Evolutionary conservation across 2,888 invertebrate species (phyloP), one percentile per base, ranked within the genome.

Genomic region (Ennomos erosarius): DNA sequence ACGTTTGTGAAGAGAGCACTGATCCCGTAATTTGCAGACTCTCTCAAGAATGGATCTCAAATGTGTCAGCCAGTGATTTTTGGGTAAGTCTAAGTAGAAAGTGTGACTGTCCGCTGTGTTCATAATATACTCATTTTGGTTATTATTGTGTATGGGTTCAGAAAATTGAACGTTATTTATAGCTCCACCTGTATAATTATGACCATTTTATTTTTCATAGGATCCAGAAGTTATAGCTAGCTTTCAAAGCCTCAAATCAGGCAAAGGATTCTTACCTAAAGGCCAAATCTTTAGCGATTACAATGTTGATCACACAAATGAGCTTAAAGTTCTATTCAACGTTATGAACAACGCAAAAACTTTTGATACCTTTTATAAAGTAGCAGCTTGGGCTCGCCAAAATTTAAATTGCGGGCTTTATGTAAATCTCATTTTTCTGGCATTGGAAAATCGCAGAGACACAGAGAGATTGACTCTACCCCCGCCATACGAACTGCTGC

Each of bases 401-500:
- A 90, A 94, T 70, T 79, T 94, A 8, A 95, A 96, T 79, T 95
- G 95, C 67, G 93, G 94, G 16, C 75, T 95, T 62, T 96, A 94
- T 78, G 81, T 94, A 0, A 94, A 95, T 73, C 93, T 94, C 13
- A 82, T 95, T 50, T 93, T 94, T 64, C 84, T 94, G 26, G 94
- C 94, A 34, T 78, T 94, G 37, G 71, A 93, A 38, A 93, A 93
- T 62, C 94, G 95, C 61, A 85, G 81, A 44, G 95, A 95, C 62
- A 92, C 93, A 57, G 87, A 88, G 66, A 92, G 91, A 68, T 74
- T 96, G 44, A 92, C 93, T 8, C 65, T 95, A 42, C 96, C 96
- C 12, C 93, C 95, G 0, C 89, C 94, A 1, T 95, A 95, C 73
- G 96, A 96, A 84, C 80, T 95, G 42, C 75, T 94, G 57, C 96